Conservation (phyloP, 2,797 vertebrate species). For the Lophotriccus pileatus region DNA sequence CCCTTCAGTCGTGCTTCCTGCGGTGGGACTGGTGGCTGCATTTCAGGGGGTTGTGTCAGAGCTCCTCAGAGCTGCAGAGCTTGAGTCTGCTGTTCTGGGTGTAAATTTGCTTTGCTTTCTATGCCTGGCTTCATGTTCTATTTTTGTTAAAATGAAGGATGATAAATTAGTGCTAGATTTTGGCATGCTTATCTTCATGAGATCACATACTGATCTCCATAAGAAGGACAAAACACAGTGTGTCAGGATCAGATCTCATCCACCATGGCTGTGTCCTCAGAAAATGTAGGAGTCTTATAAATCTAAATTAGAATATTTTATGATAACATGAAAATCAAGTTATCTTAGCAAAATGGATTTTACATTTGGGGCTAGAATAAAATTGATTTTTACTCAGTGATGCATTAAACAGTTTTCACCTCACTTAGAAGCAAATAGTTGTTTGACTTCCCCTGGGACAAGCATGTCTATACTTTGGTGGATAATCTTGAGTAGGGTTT, state of each 20-base stretch:
- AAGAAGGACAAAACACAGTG: accelerated
- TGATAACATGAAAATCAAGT: background rate
- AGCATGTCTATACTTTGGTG: accelerated
- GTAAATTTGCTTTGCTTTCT: background rate
- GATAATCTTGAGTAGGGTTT: background rate
- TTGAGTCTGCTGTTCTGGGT: background rate
- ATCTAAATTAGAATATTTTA: constrained; percentile 7
- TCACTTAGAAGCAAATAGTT: background rate
- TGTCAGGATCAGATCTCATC: accelerated
- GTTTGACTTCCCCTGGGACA: background rate
- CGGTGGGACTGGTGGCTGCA: background rate
- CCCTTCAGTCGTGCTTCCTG: background rate
- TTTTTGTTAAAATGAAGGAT: background rate
- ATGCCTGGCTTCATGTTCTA: background rate
- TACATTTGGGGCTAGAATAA: background rate
- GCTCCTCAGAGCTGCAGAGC: background rate
- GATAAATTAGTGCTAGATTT: background rate
- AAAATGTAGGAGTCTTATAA: background rate
- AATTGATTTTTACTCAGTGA: constrained; percentile 24
- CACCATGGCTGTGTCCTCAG: background rate
- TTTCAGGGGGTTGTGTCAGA: background rate
- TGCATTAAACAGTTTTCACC: background rate
- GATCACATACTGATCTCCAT: accelerated
- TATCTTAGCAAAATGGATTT: background rate
- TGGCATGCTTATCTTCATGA: background rate